A percentile compares a stretch with the other conserved stretches of the same genome.
Conservation (phyloP, 2,113 vertebrate species). For the Thamnophis sirtalis region DNA sequence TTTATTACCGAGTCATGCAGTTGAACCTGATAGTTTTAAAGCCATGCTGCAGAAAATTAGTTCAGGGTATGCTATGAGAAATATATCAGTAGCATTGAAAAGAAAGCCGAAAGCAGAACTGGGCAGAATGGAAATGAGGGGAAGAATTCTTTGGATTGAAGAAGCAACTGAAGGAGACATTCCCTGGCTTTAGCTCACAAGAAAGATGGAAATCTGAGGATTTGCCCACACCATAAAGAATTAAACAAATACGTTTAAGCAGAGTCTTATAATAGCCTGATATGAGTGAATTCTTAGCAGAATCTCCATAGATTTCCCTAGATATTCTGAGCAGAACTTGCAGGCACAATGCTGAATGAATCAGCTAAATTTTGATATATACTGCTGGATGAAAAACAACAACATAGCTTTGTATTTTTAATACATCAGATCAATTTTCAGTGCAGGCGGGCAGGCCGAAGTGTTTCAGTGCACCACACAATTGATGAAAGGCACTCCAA, state of each 20-base stretch:
- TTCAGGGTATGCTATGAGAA: neutral
- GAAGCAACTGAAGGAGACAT: neutral
- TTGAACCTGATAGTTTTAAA: neutral
- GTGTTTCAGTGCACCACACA: neutral
- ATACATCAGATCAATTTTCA: neutral
- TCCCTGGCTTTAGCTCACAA: neutral
- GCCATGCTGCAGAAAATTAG: neutral
- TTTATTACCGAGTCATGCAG: neutral
- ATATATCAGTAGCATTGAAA: neutral
- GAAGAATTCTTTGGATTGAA: neutral
- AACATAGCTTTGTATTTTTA: neutral
- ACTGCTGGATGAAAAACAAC: neutral
- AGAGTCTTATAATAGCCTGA: neutral
- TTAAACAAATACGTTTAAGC: neutral
- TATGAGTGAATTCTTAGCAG: neutral
- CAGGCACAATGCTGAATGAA: neutral
- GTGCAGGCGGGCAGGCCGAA: neutral
- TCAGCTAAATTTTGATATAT: neutral
- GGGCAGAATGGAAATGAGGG: neutral
- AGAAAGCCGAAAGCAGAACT: neutral
- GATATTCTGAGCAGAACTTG: neutral
- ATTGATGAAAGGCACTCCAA: neutral
- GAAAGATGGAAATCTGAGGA: neutral
- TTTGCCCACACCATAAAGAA: neutral
- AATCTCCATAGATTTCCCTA: neutral